phyloP scores from a whole-genome alignment of 2,113 vertebrate species.

The Corynorhinus townsendii region DNA sequence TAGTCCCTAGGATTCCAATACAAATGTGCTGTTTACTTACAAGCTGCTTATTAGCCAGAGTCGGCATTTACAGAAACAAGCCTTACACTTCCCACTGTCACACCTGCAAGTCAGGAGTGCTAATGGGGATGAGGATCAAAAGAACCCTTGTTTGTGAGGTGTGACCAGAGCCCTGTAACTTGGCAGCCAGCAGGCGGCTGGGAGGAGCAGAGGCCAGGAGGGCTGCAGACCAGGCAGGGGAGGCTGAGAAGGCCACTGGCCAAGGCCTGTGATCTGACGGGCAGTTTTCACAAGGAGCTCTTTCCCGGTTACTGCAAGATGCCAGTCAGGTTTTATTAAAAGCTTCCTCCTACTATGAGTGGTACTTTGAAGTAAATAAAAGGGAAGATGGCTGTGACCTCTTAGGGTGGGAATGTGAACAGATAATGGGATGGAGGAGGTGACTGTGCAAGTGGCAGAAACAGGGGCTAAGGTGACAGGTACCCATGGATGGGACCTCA shows the following conservation, averaged over 20 bases:
- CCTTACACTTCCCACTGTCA: no score
- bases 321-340: not conserved
- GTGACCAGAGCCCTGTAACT: not conserved
- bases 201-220: not conserved
- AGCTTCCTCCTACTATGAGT: no score
- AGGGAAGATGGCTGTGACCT: not conserved
- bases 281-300: not conserved
- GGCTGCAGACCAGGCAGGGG: not conserved
- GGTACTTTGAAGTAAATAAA: not conserved
- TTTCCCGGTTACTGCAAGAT: not conserved
- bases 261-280: not conserved
- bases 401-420: rapidly evolving
- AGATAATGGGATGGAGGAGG: not conserved
- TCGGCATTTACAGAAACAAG: not conserved
- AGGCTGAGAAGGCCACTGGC: rapidly evolving
- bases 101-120: not conserved
- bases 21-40: not conserved
- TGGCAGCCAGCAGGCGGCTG: not conserved
- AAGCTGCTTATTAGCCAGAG: not conserved
- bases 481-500: not conserved
- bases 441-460: not conserved
- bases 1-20: not conserved
- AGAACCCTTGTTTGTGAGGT: not conserved
- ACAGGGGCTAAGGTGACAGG: not conserved
- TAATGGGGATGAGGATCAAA: not conserved